Evolutionary conservation across 2,113 vertebrate species (phyloP).

Genomic region (Sinocyclocheilus maitianheensis): DNA sequence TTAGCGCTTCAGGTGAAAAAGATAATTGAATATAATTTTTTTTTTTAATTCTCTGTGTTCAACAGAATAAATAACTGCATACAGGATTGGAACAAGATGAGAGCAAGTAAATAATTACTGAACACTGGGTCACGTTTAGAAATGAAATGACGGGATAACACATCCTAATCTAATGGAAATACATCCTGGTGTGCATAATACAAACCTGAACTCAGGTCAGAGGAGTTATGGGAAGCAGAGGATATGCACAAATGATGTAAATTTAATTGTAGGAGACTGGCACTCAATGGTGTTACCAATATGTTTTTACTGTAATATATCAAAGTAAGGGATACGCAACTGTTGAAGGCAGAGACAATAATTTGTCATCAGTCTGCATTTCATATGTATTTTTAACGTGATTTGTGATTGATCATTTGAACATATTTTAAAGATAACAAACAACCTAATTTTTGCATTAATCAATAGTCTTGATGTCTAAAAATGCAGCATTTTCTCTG

Average conservation of each 20-base stretch:
- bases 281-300: not conserved
- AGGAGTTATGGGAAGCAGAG: slow-evolving; percentile 7
- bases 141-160: slow-evolving; percentile 39
- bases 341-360: not conserved
- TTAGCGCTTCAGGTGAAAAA: not conserved
- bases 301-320: not conserved
- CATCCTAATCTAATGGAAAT: slow-evolving; percentile 35
- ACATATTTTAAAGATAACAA: not conserved
- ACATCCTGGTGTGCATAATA: slow-evolving; percentile 33
- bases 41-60: not conserved
- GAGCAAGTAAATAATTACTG: not conserved
- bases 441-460: not conserved
- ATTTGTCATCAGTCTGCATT: not conserved
- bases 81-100: not conserved
- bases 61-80: not conserved
- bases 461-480: not conserved
- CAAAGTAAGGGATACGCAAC: not conserved
- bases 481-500: not conserved
- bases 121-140: not conserved
- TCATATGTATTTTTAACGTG: not conserved
- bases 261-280: not conserved
- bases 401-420: not conserved
- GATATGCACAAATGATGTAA: not conserved
- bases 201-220: not conserved
- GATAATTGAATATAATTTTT: not conserved